Percentiles rank a stretch among this genome's conserved stretches.
Evolutionary conservation across 2,888 invertebrate genomes (phyloP).

Genomic region (Cephonodes hylas): DNA sequence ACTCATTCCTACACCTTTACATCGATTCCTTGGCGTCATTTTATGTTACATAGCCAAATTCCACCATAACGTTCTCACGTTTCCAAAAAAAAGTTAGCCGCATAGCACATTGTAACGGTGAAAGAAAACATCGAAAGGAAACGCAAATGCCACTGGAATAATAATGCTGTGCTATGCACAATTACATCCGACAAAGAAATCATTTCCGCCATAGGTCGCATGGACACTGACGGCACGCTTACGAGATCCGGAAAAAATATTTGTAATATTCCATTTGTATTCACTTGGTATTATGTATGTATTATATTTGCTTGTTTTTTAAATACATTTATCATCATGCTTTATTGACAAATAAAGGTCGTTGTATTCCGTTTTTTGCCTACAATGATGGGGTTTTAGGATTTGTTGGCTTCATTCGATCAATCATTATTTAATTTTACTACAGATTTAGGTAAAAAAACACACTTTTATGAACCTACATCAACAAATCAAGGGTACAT

Average conservation of each 20-base stretch:
- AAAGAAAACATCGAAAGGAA: constrained; percentile 5
- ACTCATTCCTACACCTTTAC: background rate
- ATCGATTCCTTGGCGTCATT: background rate
- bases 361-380: too few relatives aligned
- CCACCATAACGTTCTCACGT: background rate
- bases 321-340: too few relatives aligned
- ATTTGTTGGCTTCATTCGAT: too few relatives aligned
- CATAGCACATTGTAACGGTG: background rate
- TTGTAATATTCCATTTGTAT: background rate
- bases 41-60: background rate
- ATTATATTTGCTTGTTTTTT: too few relatives aligned
- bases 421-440: too few relatives aligned
- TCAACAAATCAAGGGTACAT: too few relatives aligned
- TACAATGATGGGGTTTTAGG: too few relatives aligned
- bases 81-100: background rate
- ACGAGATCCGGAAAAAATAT: background rate
- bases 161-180: background rate
- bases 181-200: constrained; percentile 2
- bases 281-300: too few relatives aligned
- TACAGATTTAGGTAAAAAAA: too few relatives aligned
- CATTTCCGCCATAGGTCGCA: background rate
- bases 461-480: too few relatives aligned
- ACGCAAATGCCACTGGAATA: background rate
- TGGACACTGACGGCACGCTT: too few relatives aligned
- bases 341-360: too few relatives aligned